Percentiles rank a stretch among this genome's conserved stretches.
These are phyloP conservation scores for Lottia scabra DNA, from an alignment of 2,888 invertebrate genomes.

Conservation along the genomic window DNA sequence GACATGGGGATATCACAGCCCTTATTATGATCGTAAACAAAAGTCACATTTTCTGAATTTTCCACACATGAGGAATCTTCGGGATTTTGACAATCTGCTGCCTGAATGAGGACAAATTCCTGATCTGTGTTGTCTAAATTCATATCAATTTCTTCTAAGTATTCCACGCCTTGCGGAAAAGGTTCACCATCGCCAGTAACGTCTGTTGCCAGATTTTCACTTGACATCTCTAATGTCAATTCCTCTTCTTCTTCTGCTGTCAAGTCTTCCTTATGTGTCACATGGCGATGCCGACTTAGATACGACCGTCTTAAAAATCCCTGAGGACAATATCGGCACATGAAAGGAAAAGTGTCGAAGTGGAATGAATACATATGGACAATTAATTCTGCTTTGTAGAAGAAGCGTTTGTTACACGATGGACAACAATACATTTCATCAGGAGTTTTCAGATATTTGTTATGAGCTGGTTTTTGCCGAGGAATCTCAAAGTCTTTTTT, in stretches of 20 bases:
- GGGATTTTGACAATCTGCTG: no score
- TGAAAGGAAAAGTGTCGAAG: constrained; percentile 44
- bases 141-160: no score
- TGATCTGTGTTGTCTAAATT: no score
- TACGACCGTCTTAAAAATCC: constrained; percentile 47
- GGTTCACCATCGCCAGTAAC: no score
- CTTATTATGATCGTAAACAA: no score
- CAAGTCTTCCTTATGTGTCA: constrained; percentile 37
- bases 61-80: no score
- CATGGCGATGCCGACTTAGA: constrained; percentile 41
- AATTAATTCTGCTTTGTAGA: constrained; percentile 50
- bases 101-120: no score
- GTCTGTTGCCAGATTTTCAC: no score
- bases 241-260: constrained; percentile 22
- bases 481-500: constrained; percentile 24
- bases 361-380: constrained; percentile 52
- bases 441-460: constrained; percentile 41
- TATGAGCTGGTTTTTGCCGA: constrained; percentile 25
- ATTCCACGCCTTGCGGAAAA: no score
- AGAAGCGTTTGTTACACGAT: constrained; percentile 45
- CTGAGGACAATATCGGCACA: constrained; percentile 48
- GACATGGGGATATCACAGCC: no score
- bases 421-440: constrained; percentile 48
- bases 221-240: background rate
- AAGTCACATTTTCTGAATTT: no score